Conservation (phyloP, 2,888 invertebrate genomes). For the Mythimna ferrago region DNA sequence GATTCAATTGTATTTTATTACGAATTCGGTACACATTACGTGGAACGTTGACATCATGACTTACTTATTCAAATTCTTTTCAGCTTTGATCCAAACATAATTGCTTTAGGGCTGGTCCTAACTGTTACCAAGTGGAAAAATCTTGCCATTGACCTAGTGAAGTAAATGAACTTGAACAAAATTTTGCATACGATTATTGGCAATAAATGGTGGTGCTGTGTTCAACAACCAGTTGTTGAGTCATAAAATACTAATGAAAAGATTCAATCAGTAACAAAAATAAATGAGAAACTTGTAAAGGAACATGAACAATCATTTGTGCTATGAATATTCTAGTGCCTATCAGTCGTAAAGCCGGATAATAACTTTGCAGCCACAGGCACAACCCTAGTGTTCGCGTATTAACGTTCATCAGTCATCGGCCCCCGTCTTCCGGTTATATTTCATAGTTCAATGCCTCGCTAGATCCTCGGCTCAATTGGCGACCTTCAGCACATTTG, state of each 20-base stretch:
- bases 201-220: background rate
- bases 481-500: slow-evolving; percentile 79
- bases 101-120: slow-evolving; percentile 38
- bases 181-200: background rate
- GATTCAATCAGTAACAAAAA: slow-evolving; percentile 4
- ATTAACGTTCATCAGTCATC: slow-evolving; percentile 84
- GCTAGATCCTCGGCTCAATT: slow-evolving; percentile 73
- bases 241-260: slow-evolving; percentile 4
- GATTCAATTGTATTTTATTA: slow-evolving; percentile 38
- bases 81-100: slow-evolving; percentile 41
- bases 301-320: slow-evolving; percentile 9
- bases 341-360: slow-evolving; percentile 36
- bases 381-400: slow-evolving; percentile 71
- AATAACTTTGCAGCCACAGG: slow-evolving; percentile 36
- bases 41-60: slow-evolving; percentile 59
- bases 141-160: slow-evolving; percentile 10
- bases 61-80: slow-evolving; percentile 57
- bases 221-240: background rate
- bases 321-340: slow-evolving; percentile 36
- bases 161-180: slow-evolving; percentile 11
- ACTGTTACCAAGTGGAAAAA: slow-evolving; percentile 35
- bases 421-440: slow-evolving; percentile 84
- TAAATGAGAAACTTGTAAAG: slow-evolving; percentile 20
- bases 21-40: slow-evolving; percentile 35
- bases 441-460: slow-evolving; percentile 87